phyloP scores from a whole-genome alignment of 1,140 invertebrate genomes.

The Macrobrachium nipponense region DNA sequence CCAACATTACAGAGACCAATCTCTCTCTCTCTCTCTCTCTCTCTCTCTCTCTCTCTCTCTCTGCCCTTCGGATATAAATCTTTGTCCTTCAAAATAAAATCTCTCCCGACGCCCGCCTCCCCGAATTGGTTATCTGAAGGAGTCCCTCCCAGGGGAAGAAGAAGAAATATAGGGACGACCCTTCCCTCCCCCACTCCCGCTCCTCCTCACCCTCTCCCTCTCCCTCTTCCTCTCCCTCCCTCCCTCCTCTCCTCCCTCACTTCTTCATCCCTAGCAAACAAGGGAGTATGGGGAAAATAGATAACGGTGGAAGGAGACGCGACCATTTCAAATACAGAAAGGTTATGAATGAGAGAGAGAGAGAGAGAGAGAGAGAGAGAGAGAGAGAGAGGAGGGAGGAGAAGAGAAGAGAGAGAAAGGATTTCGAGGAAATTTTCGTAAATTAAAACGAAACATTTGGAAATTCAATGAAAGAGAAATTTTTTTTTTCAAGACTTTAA shows the following conservation, averaged over 20 bases:
- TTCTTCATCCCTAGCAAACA: conserved; percentile 1
- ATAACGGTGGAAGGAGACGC: neutral
- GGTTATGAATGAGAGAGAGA: too few species aligned
- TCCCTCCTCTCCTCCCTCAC: too few species aligned
- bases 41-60: neutral
- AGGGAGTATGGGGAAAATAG: conserved; percentile 12
- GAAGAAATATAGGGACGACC: conserved; percentile 22
- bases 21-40: neutral
- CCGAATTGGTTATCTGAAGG: conserved; percentile 44
- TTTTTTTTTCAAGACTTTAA: too few species aligned
- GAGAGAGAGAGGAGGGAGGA: neutral
- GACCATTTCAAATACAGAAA: too few species aligned
- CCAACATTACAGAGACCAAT: too few species aligned
- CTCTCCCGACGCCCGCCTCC: conserved; percentile 21
- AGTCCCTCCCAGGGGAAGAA: conserved; percentile 19
- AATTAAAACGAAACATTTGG: too few species aligned
- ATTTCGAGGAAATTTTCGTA: too few species aligned
- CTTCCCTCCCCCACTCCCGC: too few species aligned
- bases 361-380: neutral
- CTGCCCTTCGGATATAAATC: conserved; percentile 31
- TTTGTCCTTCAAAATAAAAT: conserved; percentile 41
- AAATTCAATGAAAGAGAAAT: too few species aligned
- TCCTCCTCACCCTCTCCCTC: too few species aligned
- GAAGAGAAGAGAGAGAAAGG: neutral
- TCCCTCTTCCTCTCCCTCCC: neutral